Evolutionary conservation across 2,113 vertebrate genomes (phyloP), one percentile per base, ranked within the genome.

Genomic region (Anarhynchus alexandrinus): DNA sequence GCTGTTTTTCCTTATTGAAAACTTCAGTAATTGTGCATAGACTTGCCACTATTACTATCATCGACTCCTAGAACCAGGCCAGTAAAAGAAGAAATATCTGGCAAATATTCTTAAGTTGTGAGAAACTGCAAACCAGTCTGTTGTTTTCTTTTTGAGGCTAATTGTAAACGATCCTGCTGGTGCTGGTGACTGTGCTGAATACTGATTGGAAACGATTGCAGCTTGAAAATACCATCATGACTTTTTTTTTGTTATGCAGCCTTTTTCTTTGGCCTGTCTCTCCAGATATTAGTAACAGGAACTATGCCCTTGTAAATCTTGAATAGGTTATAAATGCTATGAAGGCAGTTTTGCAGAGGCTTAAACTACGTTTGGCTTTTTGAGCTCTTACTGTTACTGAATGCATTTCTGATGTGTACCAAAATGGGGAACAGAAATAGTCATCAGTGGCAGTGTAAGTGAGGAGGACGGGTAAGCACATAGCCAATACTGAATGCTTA

Each of bases 71-170:
- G 74, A 87, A 72, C 18, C 6, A 38, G 45, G 59, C 25, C 34
- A 51, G n/a, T 19, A 65, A 57, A 89, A 79, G 65, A 90, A 77
- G 40, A 82, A 73, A 43, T 85, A 80, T 23, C 40, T 93, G 91
- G 54, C 74, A 84, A 34, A 82, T 82, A 43, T 4, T 80, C 21
- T 38, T 14, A 59, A 79, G 11, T 77, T 49, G 19, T 66, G 32
- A 88, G 72, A 70, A 93, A 69, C 23, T 88, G 51, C 14, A 88
- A 36, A 62, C 38, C 14, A 42, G 7, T 25, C 17, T 52, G 1
- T 7, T 25, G 13, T 20, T 34, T 64, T 64, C 29, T n/a, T 57
- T 51, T 34, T 54, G 57, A 82, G 72, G 18, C 36, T 67, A 5
- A 52, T 30, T 78, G 38, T 79, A 45, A 58, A 62, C 74, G 51